A percentile compares a stretch with the other conserved stretches of the same genome.
Conservation (phyloP, 2,113 vertebrate genomes). For the Barbus barbus region DNA sequence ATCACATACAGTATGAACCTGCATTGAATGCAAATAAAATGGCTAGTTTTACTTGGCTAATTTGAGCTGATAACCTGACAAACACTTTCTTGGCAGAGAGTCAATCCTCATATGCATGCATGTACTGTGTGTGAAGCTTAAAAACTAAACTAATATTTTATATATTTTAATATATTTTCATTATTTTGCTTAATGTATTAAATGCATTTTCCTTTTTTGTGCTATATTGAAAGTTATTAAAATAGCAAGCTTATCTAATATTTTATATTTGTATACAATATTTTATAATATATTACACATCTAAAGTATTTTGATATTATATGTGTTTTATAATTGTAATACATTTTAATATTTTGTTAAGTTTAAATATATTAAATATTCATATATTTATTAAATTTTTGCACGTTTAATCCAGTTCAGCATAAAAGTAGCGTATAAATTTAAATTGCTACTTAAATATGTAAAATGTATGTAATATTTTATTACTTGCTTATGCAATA, state of each 20-base stretch:
- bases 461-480: not conserved
- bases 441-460: not conserved
- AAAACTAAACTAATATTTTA: not conserved
- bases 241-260: not conserved
- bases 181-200: not conserved
- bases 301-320: too few relatives aligned
- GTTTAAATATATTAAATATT: not conserved
- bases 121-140: not conserved
- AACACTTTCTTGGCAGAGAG: not conserved
- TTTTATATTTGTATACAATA: not conserved
- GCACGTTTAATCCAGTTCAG: not conserved
- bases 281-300: not conserved
- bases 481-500: not conserved
- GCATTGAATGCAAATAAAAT: not conserved
- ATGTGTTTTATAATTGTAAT: not conserved
- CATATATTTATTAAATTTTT: not conserved
- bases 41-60: not conserved
- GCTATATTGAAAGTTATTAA: not conserved
- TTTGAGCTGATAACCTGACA: not conserved
- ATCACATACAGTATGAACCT: conserved; percentile 41
- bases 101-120: not conserved
- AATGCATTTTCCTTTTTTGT: not conserved
- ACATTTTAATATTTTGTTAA: not conserved
- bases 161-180: not conserved
- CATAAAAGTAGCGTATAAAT: not conserved